These are phyloP conservation scores for Acronicta aceris DNA, from an alignment of 2,888 invertebrate species.

Conservation along the genomic window DNA sequence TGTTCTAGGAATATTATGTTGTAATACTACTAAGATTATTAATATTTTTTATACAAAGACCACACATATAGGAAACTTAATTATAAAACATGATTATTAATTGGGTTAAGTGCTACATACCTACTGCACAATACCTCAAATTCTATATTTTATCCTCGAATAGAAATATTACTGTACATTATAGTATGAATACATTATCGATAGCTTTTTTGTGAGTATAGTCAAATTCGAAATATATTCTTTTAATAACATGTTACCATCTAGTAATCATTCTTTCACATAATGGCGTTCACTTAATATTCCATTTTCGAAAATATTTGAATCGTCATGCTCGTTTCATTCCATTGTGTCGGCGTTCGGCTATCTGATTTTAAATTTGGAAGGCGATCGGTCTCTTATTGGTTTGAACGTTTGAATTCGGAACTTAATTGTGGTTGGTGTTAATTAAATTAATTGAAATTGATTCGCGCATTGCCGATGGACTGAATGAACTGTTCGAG, in stretches of 20 bases:
- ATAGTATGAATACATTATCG: constrained; percentile 22
- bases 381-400: constrained; percentile 83
- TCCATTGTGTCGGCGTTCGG: constrained; percentile 82
- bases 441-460: constrained; percentile 68
- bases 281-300: constrained; percentile 88
- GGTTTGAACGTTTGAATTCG: constrained; percentile 75
- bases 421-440: constrained; percentile 69
- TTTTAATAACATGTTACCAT: constrained; percentile 82
- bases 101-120: not conserved
- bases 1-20: constrained; percentile 33
- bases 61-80: constrained; percentile 28
- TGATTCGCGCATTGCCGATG: constrained; percentile 37
- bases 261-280: constrained; percentile 83
- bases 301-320: constrained; percentile 89
- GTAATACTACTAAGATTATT: constrained; percentile 32
- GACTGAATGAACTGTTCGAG: constrained; percentile 19
- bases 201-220: constrained; percentile 31
- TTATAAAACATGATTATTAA: too few relatives aligned
- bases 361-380: constrained; percentile 87
- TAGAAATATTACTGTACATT: constrained; percentile 10
- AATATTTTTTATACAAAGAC: constrained; percentile 30
- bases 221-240: constrained; percentile 58
- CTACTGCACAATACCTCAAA: constrained; percentile 17
- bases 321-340: constrained; percentile 87
- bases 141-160: constrained; percentile 24